Conservation (phyloP, 2,797 vertebrate species). For the Acrossocheilus fasciatus region DNA sequence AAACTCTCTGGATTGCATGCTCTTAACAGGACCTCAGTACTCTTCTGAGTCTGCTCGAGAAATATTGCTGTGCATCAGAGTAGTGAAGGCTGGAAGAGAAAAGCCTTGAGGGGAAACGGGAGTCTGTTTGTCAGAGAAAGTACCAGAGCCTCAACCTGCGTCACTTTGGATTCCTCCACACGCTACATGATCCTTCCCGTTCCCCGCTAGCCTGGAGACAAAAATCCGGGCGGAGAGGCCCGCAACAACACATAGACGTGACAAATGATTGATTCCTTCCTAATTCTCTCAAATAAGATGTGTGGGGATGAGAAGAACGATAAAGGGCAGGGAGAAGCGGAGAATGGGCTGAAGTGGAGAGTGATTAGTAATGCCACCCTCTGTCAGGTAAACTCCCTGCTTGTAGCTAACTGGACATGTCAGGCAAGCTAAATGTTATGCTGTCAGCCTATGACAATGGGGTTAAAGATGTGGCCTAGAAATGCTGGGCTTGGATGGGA, state of each 20-base stretch:
- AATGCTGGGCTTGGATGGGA: constrained; percentile 30
- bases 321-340: constrained; percentile 65
- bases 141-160: constrained; percentile 80
- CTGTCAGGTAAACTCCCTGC: constrained; percentile 87
- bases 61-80: constrained; percentile 53
- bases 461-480: constrained; percentile 65
- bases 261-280: constrained; percentile 86
- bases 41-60: constrained; percentile 37
- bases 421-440: constrained; percentile 81
- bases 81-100: constrained; percentile 50
- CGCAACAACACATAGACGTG: constrained; percentile 68
- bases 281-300: constrained; percentile 89
- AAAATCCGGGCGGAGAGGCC: constrained; percentile 67
- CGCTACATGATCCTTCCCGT: constrained; percentile 73
- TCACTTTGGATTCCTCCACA: constrained; percentile 80
- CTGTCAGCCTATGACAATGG: constrained; percentile 68
- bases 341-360: constrained; percentile 80
- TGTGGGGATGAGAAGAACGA: constrained; percentile 66
- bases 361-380: constrained; percentile 82
- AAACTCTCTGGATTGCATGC: constrained; percentile 34
- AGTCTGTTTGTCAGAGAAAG: constrained; percentile 78
- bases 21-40: constrained; percentile 38
- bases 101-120: constrained; percentile 53
- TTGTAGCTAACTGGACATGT: constrained; percentile 85
- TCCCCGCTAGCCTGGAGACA: constrained; percentile 69